Evolutionary conservation across 2,888 invertebrate genomes (phyloP).

Genomic region (Caenorhabditis macrosperma): DNA sequence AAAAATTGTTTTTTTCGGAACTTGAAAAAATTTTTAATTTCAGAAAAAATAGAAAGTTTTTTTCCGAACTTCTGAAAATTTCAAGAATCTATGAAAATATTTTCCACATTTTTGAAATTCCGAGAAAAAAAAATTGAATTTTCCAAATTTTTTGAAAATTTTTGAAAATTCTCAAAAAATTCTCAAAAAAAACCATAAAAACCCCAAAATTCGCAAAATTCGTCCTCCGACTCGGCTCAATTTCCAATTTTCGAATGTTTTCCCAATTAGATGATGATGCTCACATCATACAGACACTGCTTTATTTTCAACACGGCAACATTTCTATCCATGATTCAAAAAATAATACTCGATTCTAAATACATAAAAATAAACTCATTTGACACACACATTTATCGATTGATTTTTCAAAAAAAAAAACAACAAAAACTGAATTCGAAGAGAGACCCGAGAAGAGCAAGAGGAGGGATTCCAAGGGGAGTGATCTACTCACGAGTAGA

Average conservation of each 20-base stretch:
- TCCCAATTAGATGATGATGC: slow-evolving; percentile 28
- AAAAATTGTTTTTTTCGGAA: background rate
- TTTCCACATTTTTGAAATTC: too few species aligned
- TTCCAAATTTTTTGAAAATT: too few species aligned
- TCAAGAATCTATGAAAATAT: too few species aligned
- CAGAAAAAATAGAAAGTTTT: too few species aligned
- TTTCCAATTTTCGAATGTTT: too few species aligned
- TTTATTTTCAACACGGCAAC: slow-evolving; percentile 61
- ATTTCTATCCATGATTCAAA: too few species aligned
- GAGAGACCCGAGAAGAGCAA: background rate
- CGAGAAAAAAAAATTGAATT: too few species aligned
- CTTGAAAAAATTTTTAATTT: background rate
- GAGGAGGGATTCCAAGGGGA: background rate
- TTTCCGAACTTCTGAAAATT: too few species aligned
- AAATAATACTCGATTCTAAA: background rate
- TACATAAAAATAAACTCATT: background rate
- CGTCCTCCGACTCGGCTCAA: too few species aligned
- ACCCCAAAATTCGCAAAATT: background rate
- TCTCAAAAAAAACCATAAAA: too few species aligned
- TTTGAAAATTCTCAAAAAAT: too few species aligned
- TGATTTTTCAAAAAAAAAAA: background rate
- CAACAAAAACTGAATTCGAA: background rate
- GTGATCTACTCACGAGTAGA: slow-evolving; percentile 33
- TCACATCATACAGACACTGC: slow-evolving; percentile 56
- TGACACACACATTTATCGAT: slow-evolving; percentile 3